Conservation (phyloP, 2,797 vertebrate genomes). For the Momotus momota region DNA sequence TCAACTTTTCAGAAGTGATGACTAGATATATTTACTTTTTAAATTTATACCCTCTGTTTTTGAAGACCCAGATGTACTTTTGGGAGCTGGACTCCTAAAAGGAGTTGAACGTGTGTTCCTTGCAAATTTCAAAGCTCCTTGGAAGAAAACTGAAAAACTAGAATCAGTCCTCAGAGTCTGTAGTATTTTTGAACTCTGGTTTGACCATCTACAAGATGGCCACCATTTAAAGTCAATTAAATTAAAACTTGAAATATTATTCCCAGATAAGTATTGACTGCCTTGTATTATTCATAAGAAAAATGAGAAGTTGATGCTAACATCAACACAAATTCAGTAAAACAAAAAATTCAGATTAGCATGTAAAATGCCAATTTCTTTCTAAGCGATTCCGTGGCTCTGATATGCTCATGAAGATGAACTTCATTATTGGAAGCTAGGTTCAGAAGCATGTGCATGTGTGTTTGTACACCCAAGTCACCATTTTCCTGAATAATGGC, state of each 20-base stretch:
- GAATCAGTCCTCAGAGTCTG: not conserved
- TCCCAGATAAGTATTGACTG: not conserved
- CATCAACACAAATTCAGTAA: not conserved
- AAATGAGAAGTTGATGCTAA: not conserved
- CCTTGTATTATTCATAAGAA: not conserved
- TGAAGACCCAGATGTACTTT: not conserved
- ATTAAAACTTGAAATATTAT: not conserved
- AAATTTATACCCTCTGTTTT: not conserved
- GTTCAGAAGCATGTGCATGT: constrained; percentile 32
- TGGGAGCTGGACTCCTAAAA: not conserved
- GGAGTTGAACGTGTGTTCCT: not conserved
- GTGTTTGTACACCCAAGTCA: not conserved
- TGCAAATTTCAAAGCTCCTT: not conserved
- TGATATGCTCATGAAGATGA: not conserved
- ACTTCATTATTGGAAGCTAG: not conserved
- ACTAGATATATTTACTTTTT: not conserved
- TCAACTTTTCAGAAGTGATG: not conserved
- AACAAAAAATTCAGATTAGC: not conserved
- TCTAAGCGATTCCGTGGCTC: not conserved
- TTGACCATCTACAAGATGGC: not conserved
- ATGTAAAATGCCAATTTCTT: not conserved
- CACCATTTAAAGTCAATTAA: not conserved
- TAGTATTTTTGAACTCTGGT: not conserved
- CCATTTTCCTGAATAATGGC: not conserved
- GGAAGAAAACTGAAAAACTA: not conserved